A percentile compares a stretch with the other conserved stretches of the same genome.
These are phyloP conservation scores for Rhimphoctona megacephalus DNA, from an alignment of 2,888 invertebrate species.

Conservation along the genomic window DNA sequence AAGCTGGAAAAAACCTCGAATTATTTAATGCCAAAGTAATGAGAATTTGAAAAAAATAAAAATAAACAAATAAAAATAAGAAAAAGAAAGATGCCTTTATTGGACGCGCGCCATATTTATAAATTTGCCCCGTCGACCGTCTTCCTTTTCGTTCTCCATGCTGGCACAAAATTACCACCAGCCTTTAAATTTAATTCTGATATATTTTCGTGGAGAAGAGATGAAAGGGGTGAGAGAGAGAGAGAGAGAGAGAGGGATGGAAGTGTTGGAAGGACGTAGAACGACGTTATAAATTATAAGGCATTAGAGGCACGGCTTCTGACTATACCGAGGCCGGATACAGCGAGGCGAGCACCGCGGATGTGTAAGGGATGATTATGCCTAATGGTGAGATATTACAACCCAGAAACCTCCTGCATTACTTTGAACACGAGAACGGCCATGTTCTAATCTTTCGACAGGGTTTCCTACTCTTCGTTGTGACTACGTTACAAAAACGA, in stretches of 20 bases:
- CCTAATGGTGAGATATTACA: constrained; percentile 85
- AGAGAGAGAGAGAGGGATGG: constrained; percentile 67
- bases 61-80: too few species aligned
- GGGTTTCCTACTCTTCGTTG: constrained; percentile 83
- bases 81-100: constrained; percentile 65
- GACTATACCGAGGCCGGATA: constrained; percentile 60
- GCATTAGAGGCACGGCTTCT: constrained; percentile 79
- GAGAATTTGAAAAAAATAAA: neutral
- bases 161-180: constrained; percentile 66
- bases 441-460: constrained; percentile 85
- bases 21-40: neutral
- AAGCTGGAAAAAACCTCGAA: neutral
- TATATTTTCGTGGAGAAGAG: constrained; percentile 78
- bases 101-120: constrained; percentile 79
- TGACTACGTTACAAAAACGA: constrained; percentile 21
- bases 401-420: constrained; percentile 79
- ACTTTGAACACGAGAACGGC: constrained; percentile 83
- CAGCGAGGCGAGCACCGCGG: constrained; percentile 74
- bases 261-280: constrained; percentile 72
- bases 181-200: constrained; percentile 83
- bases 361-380: constrained; percentile 85
- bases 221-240: constrained; percentile 65
- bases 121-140: constrained; percentile 75
- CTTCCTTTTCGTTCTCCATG: constrained; percentile 73
- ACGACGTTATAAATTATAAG: constrained; percentile 84